Evolutionary conservation across 1,140 invertebrate genomes (phyloP).

Genomic region (Platyscapa corneri): DNA sequence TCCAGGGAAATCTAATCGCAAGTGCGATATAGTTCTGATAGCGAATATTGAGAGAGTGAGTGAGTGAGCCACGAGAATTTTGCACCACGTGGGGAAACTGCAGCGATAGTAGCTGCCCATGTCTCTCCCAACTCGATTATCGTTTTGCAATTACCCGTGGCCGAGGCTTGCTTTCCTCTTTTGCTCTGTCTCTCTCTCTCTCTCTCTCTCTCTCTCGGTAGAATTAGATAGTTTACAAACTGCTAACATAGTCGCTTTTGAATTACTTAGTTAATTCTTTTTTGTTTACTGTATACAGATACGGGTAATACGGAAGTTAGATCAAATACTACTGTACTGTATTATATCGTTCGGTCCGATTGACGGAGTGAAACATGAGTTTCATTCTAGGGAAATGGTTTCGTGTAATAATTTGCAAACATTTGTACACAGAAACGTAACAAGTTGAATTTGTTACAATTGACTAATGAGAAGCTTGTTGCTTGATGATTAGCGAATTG

Average conservation of each 20-base stretch:
- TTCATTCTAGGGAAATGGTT: background rate
- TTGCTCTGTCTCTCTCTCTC: background rate
- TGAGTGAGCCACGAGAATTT: background rate
- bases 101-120: too few species aligned
- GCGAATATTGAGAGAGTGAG: background rate
- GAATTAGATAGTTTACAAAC: slow-evolving; percentile 7
- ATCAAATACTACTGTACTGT: background rate
- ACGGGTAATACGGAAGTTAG: background rate
- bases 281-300: background rate
- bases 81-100: background rate
- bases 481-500: background rate
- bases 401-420: background rate
- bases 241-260: background rate
- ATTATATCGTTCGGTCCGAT: background rate
- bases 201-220: background rate
- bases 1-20: background rate
- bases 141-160: slow-evolving; percentile 6
- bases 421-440: background rate
- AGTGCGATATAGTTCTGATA: background rate
- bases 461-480: background rate
- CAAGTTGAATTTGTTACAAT: background rate
- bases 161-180: background rate
- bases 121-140: slow-evolving; percentile 27
- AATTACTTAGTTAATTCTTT: too few species aligned
- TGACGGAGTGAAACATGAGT: too few species aligned